Evolutionary conservation across 2,113 vertebrate genomes (phyloP).

Genomic region (Callopanchax toddi): DNA sequence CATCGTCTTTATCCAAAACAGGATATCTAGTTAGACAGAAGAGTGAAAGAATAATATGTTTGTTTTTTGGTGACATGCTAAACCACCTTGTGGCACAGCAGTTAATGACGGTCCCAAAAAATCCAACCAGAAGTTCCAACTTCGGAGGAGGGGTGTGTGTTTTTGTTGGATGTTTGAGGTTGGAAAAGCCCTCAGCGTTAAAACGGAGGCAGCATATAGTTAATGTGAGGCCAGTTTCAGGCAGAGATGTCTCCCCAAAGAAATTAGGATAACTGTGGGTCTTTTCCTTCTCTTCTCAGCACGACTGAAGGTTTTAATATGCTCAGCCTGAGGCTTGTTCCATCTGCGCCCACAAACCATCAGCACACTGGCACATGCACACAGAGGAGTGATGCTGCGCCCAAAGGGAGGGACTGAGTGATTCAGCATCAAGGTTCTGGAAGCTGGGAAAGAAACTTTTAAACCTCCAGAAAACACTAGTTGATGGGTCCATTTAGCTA

Average conservation of each 20-base stretch:
- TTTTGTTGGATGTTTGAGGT: slow-evolving; percentile 46
- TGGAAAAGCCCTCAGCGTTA: slow-evolving; percentile 51
- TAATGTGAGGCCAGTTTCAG: slow-evolving; percentile 45
- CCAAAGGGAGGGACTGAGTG: slow-evolving; percentile 15
- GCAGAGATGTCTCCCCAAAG: slow-evolving; percentile 45
- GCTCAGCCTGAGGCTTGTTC: slow-evolving; percentile 63
- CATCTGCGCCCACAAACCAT: slow-evolving; percentile 44
- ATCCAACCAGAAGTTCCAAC: slow-evolving; percentile 6
- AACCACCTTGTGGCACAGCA: slow-evolving; percentile 7
- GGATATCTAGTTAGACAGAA: slow-evolving; percentile 26
- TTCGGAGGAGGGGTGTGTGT: slow-evolving; percentile 9
- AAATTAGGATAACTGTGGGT: slow-evolving; percentile 42
- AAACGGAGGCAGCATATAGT: slow-evolving; percentile 38
- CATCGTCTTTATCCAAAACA: slow-evolving; percentile 16
- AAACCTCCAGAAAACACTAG: slow-evolving; percentile 12
- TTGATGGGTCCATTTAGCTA: slow-evolving; percentile 26
- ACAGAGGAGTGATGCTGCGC: slow-evolving; percentile 7
- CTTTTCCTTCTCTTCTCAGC: slow-evolving; percentile 57
- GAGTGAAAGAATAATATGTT: slow-evolving; percentile 26
- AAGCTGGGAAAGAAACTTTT: too few species aligned
- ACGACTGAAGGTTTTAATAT: slow-evolving; percentile 63
- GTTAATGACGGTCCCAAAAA: slow-evolving; percentile 2
- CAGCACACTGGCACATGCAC: slow-evolving; percentile 21
- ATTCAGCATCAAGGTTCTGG: slow-evolving; percentile 6
- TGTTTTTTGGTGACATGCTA: slow-evolving; percentile 16